A percentile compares a stretch with the other conserved stretches of the same genome.
These are phyloP conservation scores for Gambusia yucatana DNA, from an alignment of 2,797 vertebrate genomes.

Conservation along the genomic window DNA sequence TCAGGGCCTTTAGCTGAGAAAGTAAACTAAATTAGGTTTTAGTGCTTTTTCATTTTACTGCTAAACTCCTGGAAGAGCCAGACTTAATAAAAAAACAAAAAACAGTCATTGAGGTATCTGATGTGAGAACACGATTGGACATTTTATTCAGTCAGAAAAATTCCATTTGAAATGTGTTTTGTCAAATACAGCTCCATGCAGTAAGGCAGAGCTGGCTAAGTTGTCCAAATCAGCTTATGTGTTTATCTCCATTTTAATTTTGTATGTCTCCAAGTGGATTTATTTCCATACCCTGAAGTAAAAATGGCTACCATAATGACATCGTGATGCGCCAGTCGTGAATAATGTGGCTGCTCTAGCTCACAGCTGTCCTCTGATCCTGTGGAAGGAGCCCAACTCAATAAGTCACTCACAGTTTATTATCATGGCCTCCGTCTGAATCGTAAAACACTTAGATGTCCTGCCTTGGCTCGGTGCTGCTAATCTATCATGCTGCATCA, in stretches of 20 bases:
- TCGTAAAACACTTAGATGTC: conserved; percentile 77
- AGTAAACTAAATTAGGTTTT: neutral
- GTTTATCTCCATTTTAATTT: neutral
- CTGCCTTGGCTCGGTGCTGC: conserved; percentile 58
- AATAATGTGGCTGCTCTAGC: conserved; percentile 39
- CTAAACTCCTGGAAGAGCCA: neutral
- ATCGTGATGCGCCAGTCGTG: conserved; percentile 26
- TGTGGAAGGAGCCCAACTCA: conserved; percentile 49
- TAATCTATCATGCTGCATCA: conserved; percentile 62
- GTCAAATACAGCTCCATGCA: too few relatives aligned
- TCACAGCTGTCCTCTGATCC: conserved; percentile 58
- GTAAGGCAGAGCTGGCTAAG: neutral
- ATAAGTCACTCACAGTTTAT: conserved; percentile 77
- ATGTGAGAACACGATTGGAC: neutral
- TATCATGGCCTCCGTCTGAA: conserved; percentile 68
- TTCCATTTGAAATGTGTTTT: neutral
- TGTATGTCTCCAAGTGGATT: conserved; percentile 3
- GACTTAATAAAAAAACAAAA: neutral
- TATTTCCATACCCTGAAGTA: conserved; percentile 15
- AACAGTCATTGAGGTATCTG: neutral
- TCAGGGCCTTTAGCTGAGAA: neutral
- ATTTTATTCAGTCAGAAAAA: neutral
- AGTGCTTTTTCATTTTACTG: neutral
- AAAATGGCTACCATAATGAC: conserved; percentile 24
- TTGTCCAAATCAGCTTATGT: neutral